A percentile compares a stretch with the other conserved stretches of the same genome.
Evolutionary conservation across 1,140 invertebrate species (phyloP).

Genomic region (Orius laevigatus): DNA sequence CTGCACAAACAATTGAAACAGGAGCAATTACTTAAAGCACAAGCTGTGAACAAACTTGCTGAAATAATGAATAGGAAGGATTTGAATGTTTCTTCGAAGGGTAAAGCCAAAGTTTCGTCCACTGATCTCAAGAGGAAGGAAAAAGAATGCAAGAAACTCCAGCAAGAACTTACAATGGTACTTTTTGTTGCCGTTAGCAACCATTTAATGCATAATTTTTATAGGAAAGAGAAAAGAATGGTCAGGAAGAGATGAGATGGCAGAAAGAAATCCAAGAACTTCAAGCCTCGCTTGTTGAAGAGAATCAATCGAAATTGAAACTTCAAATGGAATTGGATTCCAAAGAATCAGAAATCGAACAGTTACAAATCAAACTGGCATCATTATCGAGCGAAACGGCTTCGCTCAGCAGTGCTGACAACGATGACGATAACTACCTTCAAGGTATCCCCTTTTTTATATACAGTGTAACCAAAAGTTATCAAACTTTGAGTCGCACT

Average conservation of each 20-base stretch:
- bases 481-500: not conserved
- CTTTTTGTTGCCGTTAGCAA: constrained; percentile 2
- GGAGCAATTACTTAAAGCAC: constrained; percentile 73
- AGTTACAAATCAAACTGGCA: constrained; percentile 65
- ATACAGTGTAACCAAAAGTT: too few relatives aligned
- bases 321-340: constrained; percentile 92
- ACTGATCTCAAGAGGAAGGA: constrained; percentile 77
- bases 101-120: constrained; percentile 49
- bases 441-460: not conserved
- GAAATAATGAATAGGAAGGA: constrained; percentile 93
- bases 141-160: constrained; percentile 84
- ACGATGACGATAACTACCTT: constrained; percentile 51
- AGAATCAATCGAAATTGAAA: constrained; percentile 49
- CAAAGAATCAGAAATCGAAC: constrained; percentile 91
- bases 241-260: constrained; percentile 64
- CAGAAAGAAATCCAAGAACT: constrained; percentile 76
- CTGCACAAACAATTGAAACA: constrained; percentile 72
- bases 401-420: constrained; percentile 76
- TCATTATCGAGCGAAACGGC: constrained; percentile 69
- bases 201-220: constrained; percentile 4
- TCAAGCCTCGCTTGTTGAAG: constrained; percentile 49
- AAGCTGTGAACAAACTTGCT: constrained; percentile 91
- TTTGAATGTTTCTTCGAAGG: constrained; percentile 40
- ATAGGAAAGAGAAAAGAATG: constrained; percentile 78
- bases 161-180: constrained; percentile 85